phyloP scores from a whole-genome alignment of 2,888 invertebrate species.

The Zaprionus obscuricornis region DNA sequence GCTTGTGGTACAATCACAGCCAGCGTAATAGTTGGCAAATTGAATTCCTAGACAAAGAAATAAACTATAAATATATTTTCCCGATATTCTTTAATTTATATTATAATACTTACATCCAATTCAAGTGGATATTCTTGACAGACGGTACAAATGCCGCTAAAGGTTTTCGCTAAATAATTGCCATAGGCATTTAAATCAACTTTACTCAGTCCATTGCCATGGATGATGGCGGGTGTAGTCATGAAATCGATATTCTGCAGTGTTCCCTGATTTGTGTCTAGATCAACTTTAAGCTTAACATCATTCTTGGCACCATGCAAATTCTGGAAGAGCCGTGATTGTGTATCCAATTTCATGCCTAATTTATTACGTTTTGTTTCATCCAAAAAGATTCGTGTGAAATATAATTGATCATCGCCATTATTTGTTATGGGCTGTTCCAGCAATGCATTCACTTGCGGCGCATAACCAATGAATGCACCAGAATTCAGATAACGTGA shows the following conservation, averaged over 20 bases:
- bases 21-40: constrained; percentile 88
- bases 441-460: constrained; percentile 65
- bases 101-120: constrained; percentile 82
- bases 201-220: constrained; percentile 97
- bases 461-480: constrained; percentile 87
- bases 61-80: not conserved
- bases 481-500: constrained; percentile 97
- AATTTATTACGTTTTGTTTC: constrained; percentile 87
- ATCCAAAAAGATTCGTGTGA: constrained; percentile 93
- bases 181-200: constrained; percentile 92
- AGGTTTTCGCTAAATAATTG: constrained; percentile 95
- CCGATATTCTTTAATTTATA: not conserved
- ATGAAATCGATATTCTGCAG: constrained; percentile 91
- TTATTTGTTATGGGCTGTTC: constrained; percentile 86
- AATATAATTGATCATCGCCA: constrained; percentile 98
- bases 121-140: constrained; percentile 86
- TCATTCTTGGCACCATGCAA: constrained; percentile 95
- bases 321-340: constrained; percentile 96
- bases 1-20: constrained; percentile 92
- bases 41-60: constrained; percentile 84
- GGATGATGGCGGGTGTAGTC: constrained; percentile 92
- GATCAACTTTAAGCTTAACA: constrained; percentile 89
- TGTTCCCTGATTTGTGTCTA: constrained; percentile 87
- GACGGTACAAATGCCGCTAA: constrained; percentile 87
- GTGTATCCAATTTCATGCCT: constrained; percentile 93